phyloP scores from a whole-genome alignment of 2,888 invertebrate species.

The Pasiphila rectangulata region DNA sequence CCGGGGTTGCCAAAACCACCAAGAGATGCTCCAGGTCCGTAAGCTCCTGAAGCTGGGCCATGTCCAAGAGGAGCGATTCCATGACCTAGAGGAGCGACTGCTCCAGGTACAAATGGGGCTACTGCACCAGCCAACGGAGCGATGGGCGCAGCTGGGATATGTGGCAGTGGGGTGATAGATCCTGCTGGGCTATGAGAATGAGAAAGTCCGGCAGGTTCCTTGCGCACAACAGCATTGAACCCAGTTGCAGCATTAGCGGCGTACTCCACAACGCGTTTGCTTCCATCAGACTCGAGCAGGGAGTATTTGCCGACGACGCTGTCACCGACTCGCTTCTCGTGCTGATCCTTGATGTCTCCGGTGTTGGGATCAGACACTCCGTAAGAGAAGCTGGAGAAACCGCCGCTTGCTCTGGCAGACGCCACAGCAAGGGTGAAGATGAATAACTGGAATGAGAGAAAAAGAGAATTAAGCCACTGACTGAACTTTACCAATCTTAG shows the following conservation, averaged over 20 bases:
- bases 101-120: conserved; percentile 11
- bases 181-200: conserved; percentile 25
- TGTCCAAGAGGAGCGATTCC: conserved; percentile 8
- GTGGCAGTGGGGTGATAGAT: conserved; percentile 6
- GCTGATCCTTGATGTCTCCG: conserved; percentile 69
- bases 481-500: too few relatives aligned
- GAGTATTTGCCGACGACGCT: conserved; percentile 77
- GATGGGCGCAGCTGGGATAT: conserved; percentile 14
- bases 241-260: conserved; percentile 55
- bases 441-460: conserved; percentile 53
- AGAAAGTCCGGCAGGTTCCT: conserved; percentile 45
- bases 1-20: conserved; percentile 19
- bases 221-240: conserved; percentile 60
- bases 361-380: conserved; percentile 63
- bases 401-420: conserved; percentile 46
- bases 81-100: conserved; percentile 8
- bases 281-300: conserved; percentile 80
- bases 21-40: not conserved
- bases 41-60: not conserved
- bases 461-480: not conserved
- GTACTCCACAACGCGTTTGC: conserved; percentile 81
- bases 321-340: conserved; percentile 81
- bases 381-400: conserved; percentile 60
- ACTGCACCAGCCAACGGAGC: conserved; percentile 8
- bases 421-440: conserved; percentile 51